phyloP scores from a whole-genome alignment of 2,113 vertebrate species.

The Macquaria australasica region DNA sequence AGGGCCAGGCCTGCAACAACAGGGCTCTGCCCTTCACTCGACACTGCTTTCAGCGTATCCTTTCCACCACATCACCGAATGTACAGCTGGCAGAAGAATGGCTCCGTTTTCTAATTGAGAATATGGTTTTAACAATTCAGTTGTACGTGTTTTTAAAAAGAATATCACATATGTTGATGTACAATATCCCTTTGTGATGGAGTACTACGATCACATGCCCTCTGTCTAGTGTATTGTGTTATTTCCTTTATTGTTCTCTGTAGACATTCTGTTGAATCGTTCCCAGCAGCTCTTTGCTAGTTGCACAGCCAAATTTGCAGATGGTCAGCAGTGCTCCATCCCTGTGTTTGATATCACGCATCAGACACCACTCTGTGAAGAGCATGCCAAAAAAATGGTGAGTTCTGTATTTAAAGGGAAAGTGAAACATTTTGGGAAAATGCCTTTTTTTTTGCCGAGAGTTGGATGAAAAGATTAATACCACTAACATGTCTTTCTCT shows the following conservation, averaged over 20 bases:
- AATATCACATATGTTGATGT: not conserved
- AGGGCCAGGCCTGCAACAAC: conserved; percentile 92
- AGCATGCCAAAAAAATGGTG: conserved; percentile 99
- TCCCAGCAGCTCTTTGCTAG: conserved; percentile 99
- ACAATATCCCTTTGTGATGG: not conserved
- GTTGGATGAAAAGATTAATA: not conserved
- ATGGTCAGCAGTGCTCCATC: conserved; percentile 98
- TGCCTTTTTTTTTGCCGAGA: not conserved
- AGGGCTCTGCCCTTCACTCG: conserved; percentile 94
- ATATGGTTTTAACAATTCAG: not conserved
- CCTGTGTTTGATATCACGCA: conserved; percentile 99
- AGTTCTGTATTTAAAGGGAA: conserved; percentile 50
- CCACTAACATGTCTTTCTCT: not conserved
- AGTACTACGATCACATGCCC: not conserved
- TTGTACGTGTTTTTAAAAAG: not conserved
- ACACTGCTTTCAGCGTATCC: conserved; percentile 99
- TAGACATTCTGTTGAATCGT: conserved; percentile 97
- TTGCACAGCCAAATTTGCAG: conserved; percentile 98
- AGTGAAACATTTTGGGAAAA: not conserved
- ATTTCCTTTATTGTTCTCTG: conserved; percentile 84
- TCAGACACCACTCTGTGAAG: conserved; percentile 98
- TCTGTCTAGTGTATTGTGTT: not conserved
- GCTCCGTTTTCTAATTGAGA: not conserved
- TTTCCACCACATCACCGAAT: conserved; percentile 41
- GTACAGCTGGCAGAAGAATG: not conserved